phyloP scores from a whole-genome alignment of 2,888 invertebrate species.

The Dendrolimus pini region DNA sequence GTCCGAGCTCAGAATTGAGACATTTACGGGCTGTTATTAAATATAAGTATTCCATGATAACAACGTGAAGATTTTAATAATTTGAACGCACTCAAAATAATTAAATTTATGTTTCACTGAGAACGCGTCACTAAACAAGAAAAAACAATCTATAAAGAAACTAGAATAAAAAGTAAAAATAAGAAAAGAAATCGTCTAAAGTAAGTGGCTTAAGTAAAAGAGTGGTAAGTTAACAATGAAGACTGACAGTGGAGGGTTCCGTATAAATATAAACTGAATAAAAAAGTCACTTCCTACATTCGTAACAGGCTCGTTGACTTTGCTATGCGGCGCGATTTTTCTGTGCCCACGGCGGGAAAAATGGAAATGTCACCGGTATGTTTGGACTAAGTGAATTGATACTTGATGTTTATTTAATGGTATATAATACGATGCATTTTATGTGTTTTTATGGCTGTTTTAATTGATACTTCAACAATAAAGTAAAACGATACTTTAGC shows the following conservation, averaged over 20 bases:
- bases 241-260: conserved; percentile 34
- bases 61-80: too few relatives aligned
- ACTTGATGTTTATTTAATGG: conserved; percentile 15
- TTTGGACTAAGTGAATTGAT: conserved; percentile 28
- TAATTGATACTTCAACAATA: neutral
- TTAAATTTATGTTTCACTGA: too few relatives aligned
- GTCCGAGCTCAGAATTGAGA: too few relatives aligned
- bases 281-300: conserved; percentile 35
- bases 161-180: neutral
- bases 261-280: conserved; percentile 40
- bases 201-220: conserved; percentile 33
- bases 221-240: conserved; percentile 35
- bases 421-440: neutral
- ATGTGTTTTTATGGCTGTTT: neutral
- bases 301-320: conserved; percentile 34
- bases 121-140: too few relatives aligned
- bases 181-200: conserved; percentile 7
- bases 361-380: conserved; percentile 43
- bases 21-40: too few relatives aligned
- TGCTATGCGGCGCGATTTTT: conserved; percentile 26
- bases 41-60: too few relatives aligned
- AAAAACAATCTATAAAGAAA: too few relatives aligned
- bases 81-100: too few relatives aligned
- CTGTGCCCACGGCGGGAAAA: conserved; percentile 30
- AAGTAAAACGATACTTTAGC: too few relatives aligned